Percentiles rank a stretch among this genome's conserved stretches.
phyloP scores from a whole-genome alignment of 2,797 vertebrate genomes.

The Tauraco hartlaubi region DNA sequence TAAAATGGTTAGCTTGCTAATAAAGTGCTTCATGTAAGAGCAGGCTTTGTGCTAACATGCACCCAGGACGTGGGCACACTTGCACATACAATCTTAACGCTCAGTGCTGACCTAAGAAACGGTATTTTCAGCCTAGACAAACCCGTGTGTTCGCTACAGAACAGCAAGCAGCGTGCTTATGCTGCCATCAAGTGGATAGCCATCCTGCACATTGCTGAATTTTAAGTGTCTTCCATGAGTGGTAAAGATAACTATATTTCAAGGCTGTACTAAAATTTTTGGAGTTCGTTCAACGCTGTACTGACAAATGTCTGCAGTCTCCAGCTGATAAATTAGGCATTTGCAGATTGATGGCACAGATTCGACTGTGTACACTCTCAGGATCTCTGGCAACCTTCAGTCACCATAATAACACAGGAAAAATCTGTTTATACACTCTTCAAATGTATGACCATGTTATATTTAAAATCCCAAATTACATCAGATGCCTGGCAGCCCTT shows the following conservation, averaged over 20 bases:
- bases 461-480: neutral
- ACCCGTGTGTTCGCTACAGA: accelerated
- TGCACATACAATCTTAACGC: neutral
- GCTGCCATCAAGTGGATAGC: slow-evolving; percentile 67
- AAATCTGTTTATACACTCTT: neutral
- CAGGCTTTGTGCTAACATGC: neutral
- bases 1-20: neutral
- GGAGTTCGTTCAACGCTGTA: neutral
- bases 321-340: neutral
- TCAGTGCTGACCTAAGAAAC: neutral
- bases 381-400: neutral
- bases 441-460: neutral
- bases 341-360: neutral
- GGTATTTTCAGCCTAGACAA: neutral
- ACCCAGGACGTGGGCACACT: neutral
- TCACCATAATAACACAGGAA: accelerated
- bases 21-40: neutral
- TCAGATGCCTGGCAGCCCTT: neutral
- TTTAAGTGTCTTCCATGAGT: neutral
- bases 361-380: neutral
- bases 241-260: neutral
- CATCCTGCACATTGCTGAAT: neutral
- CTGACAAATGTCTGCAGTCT: neutral
- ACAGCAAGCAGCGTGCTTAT: neutral
- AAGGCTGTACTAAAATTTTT: neutral